A percentile compares a stretch with the other conserved stretches of the same genome.
Evolutionary conservation across 2,888 invertebrate genomes (phyloP).

Genomic region (Vannuccia rotundouncinata): DNA sequence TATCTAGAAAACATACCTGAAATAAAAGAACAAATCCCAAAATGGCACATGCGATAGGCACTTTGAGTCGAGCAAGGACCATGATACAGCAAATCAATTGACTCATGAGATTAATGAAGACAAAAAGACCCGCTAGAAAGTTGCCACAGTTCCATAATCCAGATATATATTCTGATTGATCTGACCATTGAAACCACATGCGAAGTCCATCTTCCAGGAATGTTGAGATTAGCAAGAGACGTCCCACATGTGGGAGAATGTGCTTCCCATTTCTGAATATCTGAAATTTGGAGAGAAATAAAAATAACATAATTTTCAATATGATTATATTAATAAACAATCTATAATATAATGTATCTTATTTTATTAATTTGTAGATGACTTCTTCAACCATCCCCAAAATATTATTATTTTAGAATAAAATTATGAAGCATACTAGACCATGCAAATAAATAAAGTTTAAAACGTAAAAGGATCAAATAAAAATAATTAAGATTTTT

Average conservation of each 20-base stretch:
- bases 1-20: conserved; percentile 71
- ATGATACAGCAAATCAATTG: conserved; percentile 92
- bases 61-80: conserved; percentile 84
- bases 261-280: conserved; percentile 80
- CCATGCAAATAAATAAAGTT: no score
- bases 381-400: no score
- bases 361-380: no score
- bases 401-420: no score
- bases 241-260: conserved; percentile 84
- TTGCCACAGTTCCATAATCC: conserved; percentile 88
- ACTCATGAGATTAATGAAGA: conserved; percentile 84
- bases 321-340: no score
- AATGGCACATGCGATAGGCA: conserved; percentile 67
- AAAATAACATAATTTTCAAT: no score
- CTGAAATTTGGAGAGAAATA: no score
- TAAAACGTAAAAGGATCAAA: no score
- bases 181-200: conserved; percentile 98
- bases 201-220: conserved; percentile 97
- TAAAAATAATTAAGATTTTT: no score
- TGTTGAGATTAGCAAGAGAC: conserved; percentile 92
- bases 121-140: conserved; percentile 86
- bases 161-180: conserved; percentile 93
- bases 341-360: no score
- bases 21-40: conserved; percentile 90
- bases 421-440: no score